Conservation (phyloP, 2,797 vertebrate species). For the Luscinia luscinia region DNA sequence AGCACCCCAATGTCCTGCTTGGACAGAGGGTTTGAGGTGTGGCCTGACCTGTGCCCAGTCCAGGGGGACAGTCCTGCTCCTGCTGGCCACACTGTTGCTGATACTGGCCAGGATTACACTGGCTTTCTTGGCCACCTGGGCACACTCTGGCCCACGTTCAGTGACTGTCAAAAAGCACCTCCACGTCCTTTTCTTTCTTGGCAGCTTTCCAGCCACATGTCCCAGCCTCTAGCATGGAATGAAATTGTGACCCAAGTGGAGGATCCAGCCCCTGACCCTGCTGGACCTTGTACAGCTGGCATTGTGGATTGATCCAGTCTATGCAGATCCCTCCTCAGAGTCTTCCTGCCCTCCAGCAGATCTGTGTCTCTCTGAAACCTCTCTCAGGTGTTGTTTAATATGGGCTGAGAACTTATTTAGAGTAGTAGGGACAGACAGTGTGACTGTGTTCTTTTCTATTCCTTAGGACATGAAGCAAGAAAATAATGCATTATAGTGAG, state of each 20-base stretch:
- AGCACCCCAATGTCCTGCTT: background rate
- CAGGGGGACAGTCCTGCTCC: background rate
- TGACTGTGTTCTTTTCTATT: background rate
- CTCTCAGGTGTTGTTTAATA: background rate
- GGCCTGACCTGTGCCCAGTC: background rate
- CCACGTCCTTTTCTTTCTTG: background rate
- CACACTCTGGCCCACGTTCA: background rate
- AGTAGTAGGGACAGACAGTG: background rate
- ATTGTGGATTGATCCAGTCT: background rate
- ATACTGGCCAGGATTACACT: background rate
- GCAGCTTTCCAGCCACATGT: background rate
- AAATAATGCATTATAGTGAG: background rate
- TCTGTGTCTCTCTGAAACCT: background rate
- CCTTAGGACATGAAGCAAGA: background rate
- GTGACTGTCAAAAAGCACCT: background rate
- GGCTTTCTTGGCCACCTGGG: background rate
- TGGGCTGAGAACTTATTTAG: background rate
- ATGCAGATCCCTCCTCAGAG: background rate
- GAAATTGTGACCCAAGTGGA: background rate
- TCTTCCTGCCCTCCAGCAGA: background rate
- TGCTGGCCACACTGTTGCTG: background rate
- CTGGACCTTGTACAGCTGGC: background rate
- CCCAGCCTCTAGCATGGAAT: background rate
- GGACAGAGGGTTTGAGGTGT: too few species aligned
- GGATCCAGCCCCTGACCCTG: background rate